Evolutionary conservation across 2,888 invertebrate species (phyloP).

Genomic region (Drosophila dives): DNA sequence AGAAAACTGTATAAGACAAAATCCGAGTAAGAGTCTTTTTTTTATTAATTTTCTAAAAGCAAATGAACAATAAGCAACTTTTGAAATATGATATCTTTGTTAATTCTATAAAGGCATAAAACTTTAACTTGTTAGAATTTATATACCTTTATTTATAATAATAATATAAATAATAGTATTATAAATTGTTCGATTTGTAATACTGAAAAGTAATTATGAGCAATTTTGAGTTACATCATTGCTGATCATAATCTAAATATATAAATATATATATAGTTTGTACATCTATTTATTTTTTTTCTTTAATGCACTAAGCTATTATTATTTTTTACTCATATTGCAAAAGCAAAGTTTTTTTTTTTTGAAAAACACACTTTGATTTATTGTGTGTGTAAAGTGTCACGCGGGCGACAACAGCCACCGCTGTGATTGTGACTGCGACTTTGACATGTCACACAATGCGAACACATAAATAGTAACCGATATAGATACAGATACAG

Average conservation of each 20-base stretch:
- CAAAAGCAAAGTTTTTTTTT: slow-evolving; percentile 7
- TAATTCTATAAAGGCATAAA: neutral
- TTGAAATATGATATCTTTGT: neutral
- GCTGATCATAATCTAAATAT: neutral
- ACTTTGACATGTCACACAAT: slow-evolving; percentile 69
- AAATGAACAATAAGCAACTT: neutral
- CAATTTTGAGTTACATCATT: slow-evolving; percentile 38
- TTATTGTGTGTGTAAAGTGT: slow-evolving; percentile 77
- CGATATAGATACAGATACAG: slow-evolving; percentile 21
- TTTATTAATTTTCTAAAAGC: neutral
- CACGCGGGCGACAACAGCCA: slow-evolving; percentile 76
- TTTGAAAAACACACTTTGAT: slow-evolving; percentile 45
- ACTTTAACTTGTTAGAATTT: neutral
- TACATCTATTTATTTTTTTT: slow-evolving; percentile 5
- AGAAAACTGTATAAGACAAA: neutral
- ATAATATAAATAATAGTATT: no score
- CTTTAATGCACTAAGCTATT: neutral
- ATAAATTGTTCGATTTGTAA: neutral
- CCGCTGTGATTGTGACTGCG: slow-evolving; percentile 64
- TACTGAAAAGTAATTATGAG: slow-evolving; percentile 24
- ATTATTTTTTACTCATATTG: neutral
- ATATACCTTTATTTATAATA: neutral
- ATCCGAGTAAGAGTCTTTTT: neutral
- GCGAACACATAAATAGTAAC: slow-evolving; percentile 26
- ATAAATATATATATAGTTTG: no score